These are phyloP conservation scores for Pseudopleuronectes americanus DNA, from an alignment of 2,797 vertebrate genomes.

Conservation along the genomic window DNA sequence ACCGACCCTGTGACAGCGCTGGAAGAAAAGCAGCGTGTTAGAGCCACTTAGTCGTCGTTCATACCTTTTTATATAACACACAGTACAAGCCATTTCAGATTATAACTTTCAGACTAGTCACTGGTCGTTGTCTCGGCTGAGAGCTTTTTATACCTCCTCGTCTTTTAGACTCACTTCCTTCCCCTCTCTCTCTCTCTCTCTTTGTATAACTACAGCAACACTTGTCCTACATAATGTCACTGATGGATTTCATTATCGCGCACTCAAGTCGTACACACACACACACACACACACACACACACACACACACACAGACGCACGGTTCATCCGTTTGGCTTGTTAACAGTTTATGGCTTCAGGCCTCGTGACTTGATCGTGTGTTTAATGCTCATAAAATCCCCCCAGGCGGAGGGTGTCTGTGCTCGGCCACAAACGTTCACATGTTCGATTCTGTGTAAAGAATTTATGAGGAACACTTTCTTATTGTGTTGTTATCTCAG, in stretches of 20 bases:
- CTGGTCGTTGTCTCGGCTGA: no score
- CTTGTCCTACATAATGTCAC: conserved; percentile 56
- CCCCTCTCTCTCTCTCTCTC: conserved; percentile 5
- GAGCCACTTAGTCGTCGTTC: not conserved
- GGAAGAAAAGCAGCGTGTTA: not conserved
- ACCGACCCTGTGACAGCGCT: not conserved
- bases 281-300: no score
- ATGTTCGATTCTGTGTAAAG: no score
- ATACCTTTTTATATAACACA: not conserved
- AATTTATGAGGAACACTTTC: no score
- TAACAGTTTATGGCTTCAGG: conserved; percentile 76
- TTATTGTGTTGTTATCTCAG: no score
- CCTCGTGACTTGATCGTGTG: conserved; percentile 74
- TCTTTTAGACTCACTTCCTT: not conserved
- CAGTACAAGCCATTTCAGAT: not conserved
- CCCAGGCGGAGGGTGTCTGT: conserved; percentile 22
- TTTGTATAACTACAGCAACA: conserved; percentile 44
- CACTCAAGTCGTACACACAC: conserved; percentile 23
- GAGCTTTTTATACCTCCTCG: not conserved
- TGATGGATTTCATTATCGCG: conserved; percentile 61
- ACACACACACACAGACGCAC: no score
- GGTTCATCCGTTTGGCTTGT: conserved; percentile 15
- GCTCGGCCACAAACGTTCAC: not conserved
- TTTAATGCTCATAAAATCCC: conserved; percentile 66
- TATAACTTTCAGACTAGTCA: not conserved